phyloP scores from a whole-genome alignment of 1,140 invertebrate species.

The Gerris buenoi region DNA sequence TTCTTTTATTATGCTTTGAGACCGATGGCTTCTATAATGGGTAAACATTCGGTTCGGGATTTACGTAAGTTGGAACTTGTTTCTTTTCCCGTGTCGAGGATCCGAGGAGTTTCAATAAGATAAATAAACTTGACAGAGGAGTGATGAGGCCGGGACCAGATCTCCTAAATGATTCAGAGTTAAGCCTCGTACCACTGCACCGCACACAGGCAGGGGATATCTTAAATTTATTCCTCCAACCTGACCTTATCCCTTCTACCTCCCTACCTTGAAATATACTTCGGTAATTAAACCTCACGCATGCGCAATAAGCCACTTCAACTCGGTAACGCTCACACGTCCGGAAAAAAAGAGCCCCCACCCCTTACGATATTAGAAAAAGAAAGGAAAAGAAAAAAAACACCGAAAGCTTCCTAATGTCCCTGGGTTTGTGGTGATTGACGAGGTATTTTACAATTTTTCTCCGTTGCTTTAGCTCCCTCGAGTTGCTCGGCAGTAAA shows the following conservation, averaged over 20 bases:
- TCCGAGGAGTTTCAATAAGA: background rate
- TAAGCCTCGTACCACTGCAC: background rate
- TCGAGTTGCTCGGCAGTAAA: background rate
- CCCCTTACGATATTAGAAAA: background rate
- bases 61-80: background rate
- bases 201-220: background rate
- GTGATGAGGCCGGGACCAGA: background rate
- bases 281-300: background rate
- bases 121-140: background rate
- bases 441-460: background rate
- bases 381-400: background rate
- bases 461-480: background rate
- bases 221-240: background rate
- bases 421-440: background rate
- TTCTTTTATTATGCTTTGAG: background rate
- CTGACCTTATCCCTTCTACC: background rate
- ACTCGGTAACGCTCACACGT: background rate
- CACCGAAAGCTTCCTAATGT: background rate
- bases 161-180: background rate
- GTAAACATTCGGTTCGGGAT: background rate
- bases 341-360: background rate
- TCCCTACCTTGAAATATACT: background rate
- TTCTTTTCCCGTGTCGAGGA: background rate
- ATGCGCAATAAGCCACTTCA: background rate
- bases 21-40: background rate